Base-by-base conservation (phyloP, 2,888 invertebrate species). In the Drosophila heteroneura region DNA sequence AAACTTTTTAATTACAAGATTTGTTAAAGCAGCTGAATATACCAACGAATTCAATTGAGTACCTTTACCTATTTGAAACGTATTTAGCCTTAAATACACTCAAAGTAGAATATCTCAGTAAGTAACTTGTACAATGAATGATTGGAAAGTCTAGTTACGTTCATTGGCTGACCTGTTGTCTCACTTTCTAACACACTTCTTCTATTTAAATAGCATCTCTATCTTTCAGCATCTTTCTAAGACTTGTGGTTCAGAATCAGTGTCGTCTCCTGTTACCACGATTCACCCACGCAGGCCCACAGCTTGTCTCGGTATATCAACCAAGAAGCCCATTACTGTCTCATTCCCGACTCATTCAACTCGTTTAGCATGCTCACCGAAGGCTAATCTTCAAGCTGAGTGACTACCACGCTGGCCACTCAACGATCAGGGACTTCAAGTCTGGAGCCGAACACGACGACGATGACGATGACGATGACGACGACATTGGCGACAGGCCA, bases 241-340 rank as follows among this genome's bases (percentile, higher is more conserved):
- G 58, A 51, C 56, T 51, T 30, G 22, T 52, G 52, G 35, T 26
- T 51, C 73, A 74, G 80, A 83, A 85, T 83, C 82, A 70, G 70
- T 76, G 79, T 84, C 70, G 82, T 86, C 74, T 81, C 77, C 81
- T 74, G 86, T 82, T 85, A 66, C 82, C 82, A 85, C 83, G 82
- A 69, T 84, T 79, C 82, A 58, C 79, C 85, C 72, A 84, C 82
- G 80, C 76, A 74, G 74, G 68, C 62, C 37, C 41, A 56, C 61
- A 68, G 70, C 63, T 70, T 85, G 77, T 75, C 74, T 75, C 79
- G 80, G 87, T 87, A 87, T 87, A 81, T 91, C 85, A 86, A 84
- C 89, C 80, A 85, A 85, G 91, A 84, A 89, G 91, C 90, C 91
- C 89, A 91, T 92, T 92, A 91, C 85, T 92, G 92, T 91, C 91